Percentiles rank a stretch among this genome's conserved stretches.
phyloP scores from a whole-genome alignment of 2,113 vertebrate species.

The Girardinichthys multiradiatus region DNA sequence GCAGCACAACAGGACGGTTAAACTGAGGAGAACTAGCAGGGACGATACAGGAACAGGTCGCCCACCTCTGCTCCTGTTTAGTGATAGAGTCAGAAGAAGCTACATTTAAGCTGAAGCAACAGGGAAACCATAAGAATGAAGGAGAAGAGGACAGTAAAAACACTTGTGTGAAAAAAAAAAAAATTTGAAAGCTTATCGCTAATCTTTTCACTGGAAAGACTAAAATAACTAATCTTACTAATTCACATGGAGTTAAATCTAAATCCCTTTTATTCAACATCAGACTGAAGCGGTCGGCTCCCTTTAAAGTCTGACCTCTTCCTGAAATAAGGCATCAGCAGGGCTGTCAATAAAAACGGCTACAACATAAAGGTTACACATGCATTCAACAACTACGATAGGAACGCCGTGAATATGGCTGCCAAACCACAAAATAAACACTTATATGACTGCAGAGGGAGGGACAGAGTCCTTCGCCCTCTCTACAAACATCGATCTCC shows the following conservation, averaged over 20 bases:
- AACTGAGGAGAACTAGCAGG: constrained; percentile 25
- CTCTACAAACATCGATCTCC: not conserved
- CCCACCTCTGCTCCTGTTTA: constrained; percentile 29
- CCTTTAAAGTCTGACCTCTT: constrained; percentile 36
- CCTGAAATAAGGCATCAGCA: constrained; percentile 76
- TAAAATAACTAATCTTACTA: constrained; percentile 35
- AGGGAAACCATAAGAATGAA: not conserved
- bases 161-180: not conserved
- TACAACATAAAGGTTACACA: constrained; percentile 24
- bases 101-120: constrained; percentile 26
- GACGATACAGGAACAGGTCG: constrained; percentile 28
- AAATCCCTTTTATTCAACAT: constrained; percentile 43
- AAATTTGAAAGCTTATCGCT: not conserved
- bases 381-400: constrained; percentile 23
- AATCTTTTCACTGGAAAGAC: constrained; percentile 13
- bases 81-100: constrained; percentile 47
- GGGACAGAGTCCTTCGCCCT: not conserved
- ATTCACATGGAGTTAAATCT: constrained; percentile 42
- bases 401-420: constrained; percentile 32
- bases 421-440: constrained; percentile 24
- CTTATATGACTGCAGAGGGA: not conserved
- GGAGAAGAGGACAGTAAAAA: not conserved
- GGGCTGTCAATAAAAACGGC: constrained; percentile 45
- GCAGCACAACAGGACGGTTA: constrained; percentile 67
- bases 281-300: constrained; percentile 25